phyloP scores from a whole-genome alignment of 2,113 vertebrate genomes.

The Chionis minor region DNA sequence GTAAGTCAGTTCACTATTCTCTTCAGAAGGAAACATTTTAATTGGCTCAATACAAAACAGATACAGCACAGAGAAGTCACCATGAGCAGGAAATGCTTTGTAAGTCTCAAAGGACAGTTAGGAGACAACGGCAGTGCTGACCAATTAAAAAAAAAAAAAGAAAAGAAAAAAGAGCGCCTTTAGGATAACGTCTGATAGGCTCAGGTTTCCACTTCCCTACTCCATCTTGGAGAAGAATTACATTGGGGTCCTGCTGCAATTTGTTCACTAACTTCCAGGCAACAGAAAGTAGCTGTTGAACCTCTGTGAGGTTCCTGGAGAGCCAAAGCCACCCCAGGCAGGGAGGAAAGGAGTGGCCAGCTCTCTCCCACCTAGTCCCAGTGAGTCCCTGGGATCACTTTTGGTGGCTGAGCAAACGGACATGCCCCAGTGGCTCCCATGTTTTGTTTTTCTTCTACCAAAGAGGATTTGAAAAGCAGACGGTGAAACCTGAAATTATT shows the following conservation, averaged over 20 bases:
- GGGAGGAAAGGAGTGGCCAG: accelerated
- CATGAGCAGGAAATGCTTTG: conserved; percentile 60
- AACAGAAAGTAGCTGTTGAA: not conserved
- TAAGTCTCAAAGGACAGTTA: conserved; percentile 52
- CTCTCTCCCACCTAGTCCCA: accelerated
- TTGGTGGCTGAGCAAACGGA: not conserved
- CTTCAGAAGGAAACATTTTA: conserved; percentile 52
- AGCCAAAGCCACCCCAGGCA: not conserved
- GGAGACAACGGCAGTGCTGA: conserved; percentile 39
- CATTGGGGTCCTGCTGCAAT: not conserved
- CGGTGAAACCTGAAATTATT: not conserved
- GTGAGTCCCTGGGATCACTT: accelerated
- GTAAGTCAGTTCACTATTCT: conserved; percentile 13
- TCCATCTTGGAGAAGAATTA: not conserved
- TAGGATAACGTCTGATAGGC: not conserved
- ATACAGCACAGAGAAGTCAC: conserved; percentile 34
- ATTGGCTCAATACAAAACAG: conserved; percentile 69
- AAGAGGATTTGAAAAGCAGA: not conserved
- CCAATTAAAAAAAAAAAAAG: not conserved
- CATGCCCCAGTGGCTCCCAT: accelerated
- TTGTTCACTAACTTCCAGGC: accelerated
- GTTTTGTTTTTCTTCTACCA: accelerated
- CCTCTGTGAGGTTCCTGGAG: not conserved
- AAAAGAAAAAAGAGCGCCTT: not conserved
- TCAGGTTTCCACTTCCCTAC: not conserved